phyloP scores from a whole-genome alignment of 2,113 vertebrate genomes.

The Pelecanoides urinatrix region DNA sequence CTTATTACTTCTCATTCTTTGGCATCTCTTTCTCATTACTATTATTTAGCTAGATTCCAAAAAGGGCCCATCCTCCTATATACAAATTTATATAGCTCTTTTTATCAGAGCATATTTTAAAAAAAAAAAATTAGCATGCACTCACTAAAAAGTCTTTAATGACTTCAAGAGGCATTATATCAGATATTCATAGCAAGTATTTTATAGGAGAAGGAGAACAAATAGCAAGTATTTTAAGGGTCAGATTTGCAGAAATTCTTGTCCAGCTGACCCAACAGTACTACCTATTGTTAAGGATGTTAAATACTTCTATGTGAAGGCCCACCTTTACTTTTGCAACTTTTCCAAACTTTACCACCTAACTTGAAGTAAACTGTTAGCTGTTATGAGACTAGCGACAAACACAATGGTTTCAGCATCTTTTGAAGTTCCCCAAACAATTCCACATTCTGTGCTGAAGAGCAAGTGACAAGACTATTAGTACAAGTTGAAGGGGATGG shows the following conservation, averaged over 20 bases:
- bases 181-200: neutral
- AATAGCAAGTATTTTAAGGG: neutral
- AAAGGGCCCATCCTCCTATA: neutral
- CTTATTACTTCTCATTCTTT: neutral
- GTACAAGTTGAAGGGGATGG: neutral
- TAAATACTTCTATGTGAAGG: neutral
- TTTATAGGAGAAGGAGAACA: neutral
- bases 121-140: neutral
- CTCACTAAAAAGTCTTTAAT: neutral
- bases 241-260: neutral
- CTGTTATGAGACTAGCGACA: neutral
- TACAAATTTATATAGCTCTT: neutral
- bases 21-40: neutral
- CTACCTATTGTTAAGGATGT: neutral
- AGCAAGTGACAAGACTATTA: neutral
- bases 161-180: neutral
- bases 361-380: neutral
- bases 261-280: neutral
- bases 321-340: neutral
- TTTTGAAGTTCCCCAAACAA: neutral
- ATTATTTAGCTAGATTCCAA: neutral
- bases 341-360: neutral
- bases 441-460: neutral
- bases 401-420: neutral
- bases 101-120: neutral